Conservation (phyloP, 2,797 vertebrate genomes). For the Odontamblyopus lacepedii region DNA sequence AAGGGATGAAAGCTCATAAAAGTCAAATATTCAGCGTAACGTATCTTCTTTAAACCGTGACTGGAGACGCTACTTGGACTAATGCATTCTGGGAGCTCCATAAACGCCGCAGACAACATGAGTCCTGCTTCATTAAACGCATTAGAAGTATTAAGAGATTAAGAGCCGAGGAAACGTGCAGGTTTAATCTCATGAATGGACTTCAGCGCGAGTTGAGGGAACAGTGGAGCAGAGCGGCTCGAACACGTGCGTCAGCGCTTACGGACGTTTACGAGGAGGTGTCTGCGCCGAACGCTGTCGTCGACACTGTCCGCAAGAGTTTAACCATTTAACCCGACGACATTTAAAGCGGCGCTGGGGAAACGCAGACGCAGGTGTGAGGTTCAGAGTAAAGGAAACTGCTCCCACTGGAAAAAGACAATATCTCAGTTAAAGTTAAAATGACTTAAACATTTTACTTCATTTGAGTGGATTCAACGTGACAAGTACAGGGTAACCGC, state of each 20-base stretch:
- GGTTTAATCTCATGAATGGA: neutral
- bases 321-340: too few relatives aligned
- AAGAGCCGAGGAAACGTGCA: neutral
- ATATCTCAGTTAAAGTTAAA: too few relatives aligned
- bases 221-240: neutral
- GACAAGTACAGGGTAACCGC: too few relatives aligned
- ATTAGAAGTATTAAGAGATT: neutral
- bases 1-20: neutral
- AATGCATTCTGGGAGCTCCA: too few relatives aligned
- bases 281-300: neutral
- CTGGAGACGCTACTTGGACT: neutral
- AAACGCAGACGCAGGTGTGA: too few relatives aligned
- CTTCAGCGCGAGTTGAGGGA: neutral
- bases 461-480: too few relatives aligned
- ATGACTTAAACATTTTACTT: too few relatives aligned
- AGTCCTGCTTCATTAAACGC: neutral
- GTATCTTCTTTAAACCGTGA: neutral
- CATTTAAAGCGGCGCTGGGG: too few relatives aligned
- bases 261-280: neutral
- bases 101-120: neutral
- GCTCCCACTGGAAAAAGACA: too few relatives aligned
- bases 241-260: neutral
- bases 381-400: too few relatives aligned
- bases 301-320: too few relatives aligned
- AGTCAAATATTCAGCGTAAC: neutral